Percentiles rank a stretch among this genome's conserved stretches.
Evolutionary conservation across 2,888 invertebrate genomes (phyloP).

Genomic region (Himalopsyche kuldschensis): DNA sequence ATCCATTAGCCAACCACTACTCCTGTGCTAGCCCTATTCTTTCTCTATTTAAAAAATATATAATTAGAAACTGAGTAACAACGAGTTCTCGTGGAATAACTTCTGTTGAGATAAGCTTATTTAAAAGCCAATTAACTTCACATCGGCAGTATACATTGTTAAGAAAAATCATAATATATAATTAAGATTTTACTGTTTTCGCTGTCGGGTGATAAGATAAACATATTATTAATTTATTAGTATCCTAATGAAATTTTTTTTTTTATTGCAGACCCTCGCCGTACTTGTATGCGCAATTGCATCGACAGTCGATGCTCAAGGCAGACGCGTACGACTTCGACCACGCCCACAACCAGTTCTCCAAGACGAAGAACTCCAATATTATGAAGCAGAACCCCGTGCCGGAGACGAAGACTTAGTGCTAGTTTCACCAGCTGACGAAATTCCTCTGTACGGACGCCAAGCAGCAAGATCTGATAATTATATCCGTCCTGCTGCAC

Average conservation of each 20-base stretch:
- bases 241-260: not conserved
- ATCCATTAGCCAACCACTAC: no score
- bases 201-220: no score
- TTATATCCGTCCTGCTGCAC: conserved; percentile 44
- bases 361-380: conserved; percentile 51
- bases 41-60: no score
- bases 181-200: no score
- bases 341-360: conserved; percentile 49
- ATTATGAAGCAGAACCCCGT: conserved; percentile 52
- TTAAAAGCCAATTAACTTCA: no score
- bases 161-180: no score
- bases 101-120: no score
- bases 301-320: conserved; percentile 44
- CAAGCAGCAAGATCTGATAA: conserved; percentile 43
- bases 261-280: conserved; percentile 27
- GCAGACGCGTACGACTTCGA: conserved; percentile 47
- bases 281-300: conserved; percentile 40
- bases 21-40: no score
- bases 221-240: no score
- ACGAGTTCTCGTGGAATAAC: no score
- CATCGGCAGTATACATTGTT: no score
- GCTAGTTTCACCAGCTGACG: conserved; percentile 25
- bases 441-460: conserved; percentile 40
- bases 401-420: conserved; percentile 44
- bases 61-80: no score